Evolutionary conservation across 1,140 invertebrate genomes (phyloP).

Genomic region (Euglossa dilemma): DNA sequence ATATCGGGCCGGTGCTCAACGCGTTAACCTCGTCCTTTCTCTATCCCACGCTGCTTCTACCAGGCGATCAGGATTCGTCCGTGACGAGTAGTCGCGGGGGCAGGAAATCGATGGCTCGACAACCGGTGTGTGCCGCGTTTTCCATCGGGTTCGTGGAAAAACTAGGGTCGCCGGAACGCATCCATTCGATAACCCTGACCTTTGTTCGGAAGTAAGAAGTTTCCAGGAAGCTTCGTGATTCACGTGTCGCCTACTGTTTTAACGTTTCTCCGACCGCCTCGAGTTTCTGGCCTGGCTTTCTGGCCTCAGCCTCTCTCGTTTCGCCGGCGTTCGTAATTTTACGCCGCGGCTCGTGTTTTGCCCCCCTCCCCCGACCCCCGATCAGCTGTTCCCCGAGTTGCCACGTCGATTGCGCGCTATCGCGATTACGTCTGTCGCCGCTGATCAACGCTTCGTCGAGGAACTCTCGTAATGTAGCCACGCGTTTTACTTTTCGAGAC

Average conservation of each 20-base stretch:
- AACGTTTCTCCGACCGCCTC: background rate
- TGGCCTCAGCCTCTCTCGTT: background rate
- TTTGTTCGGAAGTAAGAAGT: background rate
- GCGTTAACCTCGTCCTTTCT: too few relatives aligned
- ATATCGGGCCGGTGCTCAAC: too few relatives aligned
- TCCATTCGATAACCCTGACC: conserved; percentile 28
- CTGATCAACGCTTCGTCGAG: background rate
- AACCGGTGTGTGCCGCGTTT: background rate
- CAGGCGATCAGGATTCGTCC: background rate
- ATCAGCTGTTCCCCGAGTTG: background rate
- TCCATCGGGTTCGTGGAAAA: background rate
- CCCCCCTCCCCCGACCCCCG: background rate
- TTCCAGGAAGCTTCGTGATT: conserved; percentile 10
- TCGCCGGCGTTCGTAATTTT: background rate
- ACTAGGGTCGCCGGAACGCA: background rate
- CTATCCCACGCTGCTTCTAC: too few relatives aligned
- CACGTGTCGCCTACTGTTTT: conserved; percentile 23
- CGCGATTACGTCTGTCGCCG: background rate
- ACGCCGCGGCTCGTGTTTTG: background rate
- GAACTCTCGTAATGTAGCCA: too few relatives aligned
- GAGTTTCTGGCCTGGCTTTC: background rate
- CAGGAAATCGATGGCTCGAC: background rate
- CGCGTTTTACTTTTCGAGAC: too few relatives aligned
- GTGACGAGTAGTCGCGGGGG: background rate
- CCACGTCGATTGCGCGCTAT: background rate